Evolutionary conservation across 2,113 vertebrate species (phyloP), one percentile per base, ranked within the genome.

Genomic region (Siphamia tubifer): DNA sequence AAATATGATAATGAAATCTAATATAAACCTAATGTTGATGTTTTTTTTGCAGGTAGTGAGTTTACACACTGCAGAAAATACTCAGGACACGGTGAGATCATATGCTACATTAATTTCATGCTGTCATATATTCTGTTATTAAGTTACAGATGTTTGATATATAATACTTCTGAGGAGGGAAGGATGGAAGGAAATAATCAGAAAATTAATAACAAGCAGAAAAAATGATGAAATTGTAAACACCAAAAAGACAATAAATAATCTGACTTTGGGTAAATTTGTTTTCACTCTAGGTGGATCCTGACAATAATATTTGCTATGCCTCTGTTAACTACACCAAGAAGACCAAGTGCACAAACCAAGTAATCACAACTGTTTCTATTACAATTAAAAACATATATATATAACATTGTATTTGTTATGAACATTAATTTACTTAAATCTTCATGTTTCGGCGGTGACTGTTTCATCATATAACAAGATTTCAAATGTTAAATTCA

Each of bases 231-330:
- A n/a, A n/a, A 15, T 10, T 31, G 16, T 32, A 34, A 21, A 5
- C 16, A 21, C 11, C 7, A 52, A 4, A 31, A 15, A 4, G 27
- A 25, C 7, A 15, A 54, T 12, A 24, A 13, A 23, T 0, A 43
- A 23, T 36, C 9, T 32, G 17, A 8, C 7, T 2, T 21, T 19
- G 21, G 44, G 12, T 20, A 5, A 23, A 4, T 10, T 44, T 52
- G 24, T 63, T 5, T 0, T 44, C 6, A 21, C 45, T 45, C 58
- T 4, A 85, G 74, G 20, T 13, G n/a, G 60, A 69, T 36, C 45
- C 68, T 40, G 64, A 67, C 10, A 72, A 39, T 0, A 17, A 12
- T 5, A 30, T 79, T 24, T 47, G 32, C 36, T 82, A 79, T 23
- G 49, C 70, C 44, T 35, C 74, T 21, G n/a, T 81, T 51, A 79